Conservation (phyloP, 2,797 vertebrate genomes). For the Diceros bicornis region DNA sequence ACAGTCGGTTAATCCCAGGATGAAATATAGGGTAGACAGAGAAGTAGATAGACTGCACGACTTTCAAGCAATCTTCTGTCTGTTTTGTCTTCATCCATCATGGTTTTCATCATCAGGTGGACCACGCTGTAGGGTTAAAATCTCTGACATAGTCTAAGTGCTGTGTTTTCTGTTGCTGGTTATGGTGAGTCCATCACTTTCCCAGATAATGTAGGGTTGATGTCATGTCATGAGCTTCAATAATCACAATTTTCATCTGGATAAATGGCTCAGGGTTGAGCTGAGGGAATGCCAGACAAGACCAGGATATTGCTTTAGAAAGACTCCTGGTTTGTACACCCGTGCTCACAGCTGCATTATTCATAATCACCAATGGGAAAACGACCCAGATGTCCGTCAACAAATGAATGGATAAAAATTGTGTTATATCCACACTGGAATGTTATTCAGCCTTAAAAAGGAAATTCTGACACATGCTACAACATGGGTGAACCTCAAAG, state of each 20-base stretch:
- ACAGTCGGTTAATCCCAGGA: background rate
- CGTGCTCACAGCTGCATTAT: background rate
- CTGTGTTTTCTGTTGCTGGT: background rate
- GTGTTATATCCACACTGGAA: background rate
- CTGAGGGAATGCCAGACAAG: background rate
- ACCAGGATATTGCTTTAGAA: background rate
- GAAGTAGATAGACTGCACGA: background rate
- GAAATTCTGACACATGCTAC: background rate
- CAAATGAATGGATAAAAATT: background rate
- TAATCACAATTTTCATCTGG: background rate
- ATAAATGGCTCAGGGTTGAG: background rate
- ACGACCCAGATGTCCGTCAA: no score
- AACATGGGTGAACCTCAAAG: background rate
- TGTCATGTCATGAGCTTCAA: background rate
- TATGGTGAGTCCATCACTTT: background rate
- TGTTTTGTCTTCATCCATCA: background rate
- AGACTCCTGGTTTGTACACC: background rate
- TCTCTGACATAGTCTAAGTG: background rate
- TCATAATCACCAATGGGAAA: background rate
- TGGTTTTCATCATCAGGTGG: background rate
- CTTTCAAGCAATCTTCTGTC: background rate
- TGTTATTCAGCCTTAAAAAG: background rate
- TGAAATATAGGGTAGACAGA: background rate
- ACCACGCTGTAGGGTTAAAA: accelerated
- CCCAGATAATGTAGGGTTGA: background rate